Evolutionary conservation across 1,140 invertebrate genomes (phyloP).

Genomic region (Platyscapa corneri): DNA sequence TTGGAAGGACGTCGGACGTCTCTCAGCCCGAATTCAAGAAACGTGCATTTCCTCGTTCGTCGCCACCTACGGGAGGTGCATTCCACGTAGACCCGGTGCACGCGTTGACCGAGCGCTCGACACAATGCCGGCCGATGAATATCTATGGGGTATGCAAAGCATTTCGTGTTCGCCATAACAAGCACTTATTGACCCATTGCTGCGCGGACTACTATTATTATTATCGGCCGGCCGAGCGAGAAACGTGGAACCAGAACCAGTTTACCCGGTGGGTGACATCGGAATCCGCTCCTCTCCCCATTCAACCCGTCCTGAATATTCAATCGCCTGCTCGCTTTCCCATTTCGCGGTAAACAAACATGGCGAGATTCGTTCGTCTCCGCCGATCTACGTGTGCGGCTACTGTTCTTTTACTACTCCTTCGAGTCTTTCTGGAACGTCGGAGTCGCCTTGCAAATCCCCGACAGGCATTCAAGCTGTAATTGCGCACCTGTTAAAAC

Average conservation of each 20-base stretch:
- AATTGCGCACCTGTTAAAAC: too few relatives aligned
- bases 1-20: too few relatives aligned
- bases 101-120: neutral
- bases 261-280: constrained; percentile 67
- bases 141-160: constrained; percentile 73
- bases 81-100: constrained; percentile 8
- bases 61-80: neutral
- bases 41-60: neutral
- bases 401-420: too few relatives aligned
- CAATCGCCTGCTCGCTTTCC: too few relatives aligned
- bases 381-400: too few relatives aligned
- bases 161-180: constrained; percentile 72
- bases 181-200: constrained; percentile 73
- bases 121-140: constrained; percentile 62
- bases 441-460: too few relatives aligned
- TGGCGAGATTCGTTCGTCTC: too few relatives aligned
- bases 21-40: neutral
- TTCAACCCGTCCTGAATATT: too few relatives aligned
- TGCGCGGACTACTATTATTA: neutral
- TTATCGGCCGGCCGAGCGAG: constrained; percentile 20
- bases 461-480: too few relatives aligned
- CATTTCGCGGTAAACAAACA: neutral
- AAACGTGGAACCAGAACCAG: constrained; percentile 61
- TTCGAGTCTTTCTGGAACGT: too few relatives aligned
- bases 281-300: constrained; percentile 53